Percentiles rank a stretch among this genome's conserved stretches.
These are phyloP conservation scores for Mycteria americana DNA, from an alignment of 2,797 vertebrate species.

Conservation along the genomic window DNA sequence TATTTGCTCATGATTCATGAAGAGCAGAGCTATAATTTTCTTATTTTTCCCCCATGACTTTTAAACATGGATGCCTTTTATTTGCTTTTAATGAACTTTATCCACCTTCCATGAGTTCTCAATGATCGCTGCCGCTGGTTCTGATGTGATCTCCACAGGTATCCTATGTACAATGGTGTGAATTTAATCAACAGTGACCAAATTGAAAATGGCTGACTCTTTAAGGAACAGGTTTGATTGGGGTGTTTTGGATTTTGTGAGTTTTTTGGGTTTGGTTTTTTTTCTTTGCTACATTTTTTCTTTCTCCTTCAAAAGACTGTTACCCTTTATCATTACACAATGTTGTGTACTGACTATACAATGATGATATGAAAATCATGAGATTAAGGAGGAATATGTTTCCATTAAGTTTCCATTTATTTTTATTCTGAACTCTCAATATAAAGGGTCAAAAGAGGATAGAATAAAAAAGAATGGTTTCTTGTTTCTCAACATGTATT, in stretches of 20 bases:
- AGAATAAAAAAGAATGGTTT: background rate
- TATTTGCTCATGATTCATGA: background rate
- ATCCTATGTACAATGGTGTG: accelerated
- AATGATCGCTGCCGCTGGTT: background rate
- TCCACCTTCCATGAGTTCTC: background rate
- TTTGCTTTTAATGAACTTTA: background rate
- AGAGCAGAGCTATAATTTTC: background rate
- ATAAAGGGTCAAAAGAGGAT: background rate
- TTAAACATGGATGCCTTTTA: background rate
- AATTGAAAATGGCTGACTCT: background rate
- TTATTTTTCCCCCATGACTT: background rate
- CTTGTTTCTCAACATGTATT: background rate
- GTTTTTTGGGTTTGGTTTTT: too few relatives aligned
- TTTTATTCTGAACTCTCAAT: background rate
- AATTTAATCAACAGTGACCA: background rate
- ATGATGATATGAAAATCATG: background rate
- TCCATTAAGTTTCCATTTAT: background rate
- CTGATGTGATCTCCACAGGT: background rate
- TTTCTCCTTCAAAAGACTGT: background rate
- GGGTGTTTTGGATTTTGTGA: background rate
- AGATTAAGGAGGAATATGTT: background rate
- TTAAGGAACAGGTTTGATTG: background rate
- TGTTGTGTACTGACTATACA: background rate
- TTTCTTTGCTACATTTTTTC: background rate
- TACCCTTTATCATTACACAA: background rate